phyloP scores from a whole-genome alignment of 2,797 vertebrate genomes.

The Sternarchorhynchus goeldii region DNA sequence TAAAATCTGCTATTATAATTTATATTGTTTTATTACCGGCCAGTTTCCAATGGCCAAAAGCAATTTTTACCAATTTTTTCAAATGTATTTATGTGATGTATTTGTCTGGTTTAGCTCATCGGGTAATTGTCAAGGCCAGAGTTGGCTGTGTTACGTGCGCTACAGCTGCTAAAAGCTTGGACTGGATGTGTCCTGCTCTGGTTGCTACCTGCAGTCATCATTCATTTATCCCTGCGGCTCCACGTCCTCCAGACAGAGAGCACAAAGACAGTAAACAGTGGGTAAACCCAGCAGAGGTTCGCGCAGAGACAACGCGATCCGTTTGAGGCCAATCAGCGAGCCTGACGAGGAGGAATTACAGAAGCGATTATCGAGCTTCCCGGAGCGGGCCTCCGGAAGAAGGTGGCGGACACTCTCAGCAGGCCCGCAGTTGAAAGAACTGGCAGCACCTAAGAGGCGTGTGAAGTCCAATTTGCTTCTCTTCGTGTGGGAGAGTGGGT shows the following conservation, averaged over 20 bases:
- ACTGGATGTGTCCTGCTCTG: neutral
- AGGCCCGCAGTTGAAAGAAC: constrained; percentile 77
- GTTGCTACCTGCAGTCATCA: neutral
- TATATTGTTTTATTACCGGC: no score
- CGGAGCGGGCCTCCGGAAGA: constrained; percentile 76
- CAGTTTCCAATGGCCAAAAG: no score
- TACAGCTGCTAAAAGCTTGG: neutral
- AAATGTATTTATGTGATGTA: no score
- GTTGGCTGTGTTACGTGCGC: neutral
- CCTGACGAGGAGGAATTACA: constrained; percentile 59
- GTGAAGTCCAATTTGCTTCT: constrained; percentile 73
- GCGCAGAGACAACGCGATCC: neutral
- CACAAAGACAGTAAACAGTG: no score
- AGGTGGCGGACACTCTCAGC: constrained; percentile 70
- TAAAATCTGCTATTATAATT: no score
- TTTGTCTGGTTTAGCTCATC: neutral
- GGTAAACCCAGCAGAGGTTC: no score
- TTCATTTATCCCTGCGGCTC: neutral
- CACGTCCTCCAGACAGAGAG: neutral
- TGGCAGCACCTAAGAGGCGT: constrained; percentile 70
- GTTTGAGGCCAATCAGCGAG: neutral
- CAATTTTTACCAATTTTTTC: no score
- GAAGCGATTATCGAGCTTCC: constrained; percentile 75
- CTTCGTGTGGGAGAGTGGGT: constrained; percentile 67
- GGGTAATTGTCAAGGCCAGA: neutral